Conservation (phyloP, 2,888 invertebrate species). For the Catocala fraxini region DNA sequence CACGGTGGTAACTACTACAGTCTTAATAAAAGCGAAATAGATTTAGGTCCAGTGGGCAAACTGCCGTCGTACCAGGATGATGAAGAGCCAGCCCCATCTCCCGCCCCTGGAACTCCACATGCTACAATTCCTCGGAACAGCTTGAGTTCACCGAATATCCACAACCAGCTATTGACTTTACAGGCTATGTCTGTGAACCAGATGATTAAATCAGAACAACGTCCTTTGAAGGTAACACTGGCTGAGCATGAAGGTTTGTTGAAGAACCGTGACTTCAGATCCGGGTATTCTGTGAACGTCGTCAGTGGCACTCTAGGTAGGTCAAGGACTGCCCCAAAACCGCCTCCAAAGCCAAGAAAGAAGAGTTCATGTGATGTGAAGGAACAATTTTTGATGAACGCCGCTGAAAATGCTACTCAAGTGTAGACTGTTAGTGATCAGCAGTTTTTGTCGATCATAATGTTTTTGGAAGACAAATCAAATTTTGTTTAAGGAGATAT, state of each 20-base stretch:
- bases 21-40: slow-evolving; percentile 91
- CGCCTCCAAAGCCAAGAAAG: slow-evolving; percentile 94
- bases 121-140: slow-evolving; percentile 81
- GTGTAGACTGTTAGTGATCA: slow-evolving; percentile 84
- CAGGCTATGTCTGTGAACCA: slow-evolving; percentile 72
- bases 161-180: slow-evolving; percentile 80
- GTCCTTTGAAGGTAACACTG: slow-evolving; percentile 73
- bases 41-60: slow-evolving; percentile 85
- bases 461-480: slow-evolving; percentile 16
- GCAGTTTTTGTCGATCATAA: slow-evolving; percentile 15
- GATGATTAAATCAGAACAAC: slow-evolving; percentile 69
- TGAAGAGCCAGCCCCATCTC: slow-evolving; percentile 84
- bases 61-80: slow-evolving; percentile 82
- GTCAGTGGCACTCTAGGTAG: slow-evolving; percentile 72
- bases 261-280: slow-evolving; percentile 66
- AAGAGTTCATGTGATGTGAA: slow-evolving; percentile 88
- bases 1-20: slow-evolving; percentile 93
- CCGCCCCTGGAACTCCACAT: slow-evolving; percentile 85
- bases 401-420: slow-evolving; percentile 95
- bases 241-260: slow-evolving; percentile 73
- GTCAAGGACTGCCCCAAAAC: slow-evolving; percentile 90
- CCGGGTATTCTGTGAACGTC: slow-evolving; percentile 72
- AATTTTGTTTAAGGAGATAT: slow-evolving; percentile 22
- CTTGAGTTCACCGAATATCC: slow-evolving; percentile 84
- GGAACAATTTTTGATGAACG: slow-evolving; percentile 93